Conservation (phyloP, 2,888 invertebrate species). For the Drosophila recens region DNA sequence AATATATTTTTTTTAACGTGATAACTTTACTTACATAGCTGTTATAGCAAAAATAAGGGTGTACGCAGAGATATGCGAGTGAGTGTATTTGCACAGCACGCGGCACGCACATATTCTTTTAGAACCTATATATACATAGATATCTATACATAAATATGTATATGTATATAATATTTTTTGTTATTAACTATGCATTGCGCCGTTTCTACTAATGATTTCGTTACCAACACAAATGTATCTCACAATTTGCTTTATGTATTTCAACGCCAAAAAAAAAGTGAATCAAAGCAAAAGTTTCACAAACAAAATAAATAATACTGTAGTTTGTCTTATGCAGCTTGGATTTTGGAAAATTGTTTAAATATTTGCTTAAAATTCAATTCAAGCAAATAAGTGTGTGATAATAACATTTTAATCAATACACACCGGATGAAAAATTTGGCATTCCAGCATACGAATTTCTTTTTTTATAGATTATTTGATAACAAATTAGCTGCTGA, state of each 20-base stretch:
- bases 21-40: no score
- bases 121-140: conserved; percentile 6
- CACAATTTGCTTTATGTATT: conserved; percentile 32
- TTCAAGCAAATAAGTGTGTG: not conserved
- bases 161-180: conserved; percentile 34
- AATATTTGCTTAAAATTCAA: conserved; percentile 2
- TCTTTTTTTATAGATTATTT: not conserved
- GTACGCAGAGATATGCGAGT: no score
- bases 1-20: no score
- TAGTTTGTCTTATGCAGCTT: conserved; percentile 21
- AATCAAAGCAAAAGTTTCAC: conserved; percentile 11
- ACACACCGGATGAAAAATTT: conserved; percentile 1
- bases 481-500: conserved; percentile 5
- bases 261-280: conserved; percentile 15
- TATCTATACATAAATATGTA: conserved; percentile 2
- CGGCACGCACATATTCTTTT: conserved; percentile 37
- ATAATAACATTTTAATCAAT: conserved; percentile 9
- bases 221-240: conserved; percentile 12
- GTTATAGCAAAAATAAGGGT: no score
- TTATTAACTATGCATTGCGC: conserved; percentile 61
- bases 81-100: conserved; percentile 52
- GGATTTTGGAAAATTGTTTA: conserved; percentile 10
- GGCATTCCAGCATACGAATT: not conserved
- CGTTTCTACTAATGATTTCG: conserved; percentile 28
- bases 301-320: conserved; percentile 12